Base-by-base conservation (phyloP, 1,140 invertebrate species). In the Lethrus apterus region DNA sequence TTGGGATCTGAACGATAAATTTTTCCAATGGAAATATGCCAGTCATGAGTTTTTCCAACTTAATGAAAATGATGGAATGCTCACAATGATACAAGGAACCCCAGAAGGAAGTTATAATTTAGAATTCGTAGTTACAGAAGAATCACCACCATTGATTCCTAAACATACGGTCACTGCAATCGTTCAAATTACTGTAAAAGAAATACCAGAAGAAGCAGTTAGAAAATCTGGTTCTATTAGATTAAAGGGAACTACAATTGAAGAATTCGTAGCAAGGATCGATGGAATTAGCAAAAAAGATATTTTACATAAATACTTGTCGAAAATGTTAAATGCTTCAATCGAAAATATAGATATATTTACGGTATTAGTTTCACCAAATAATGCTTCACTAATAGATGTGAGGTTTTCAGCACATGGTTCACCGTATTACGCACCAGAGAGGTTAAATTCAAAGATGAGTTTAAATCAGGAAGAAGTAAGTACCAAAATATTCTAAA, bases 1-100 rank as follows among this genome's bases (percentile, higher is more conserved):
- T 63, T 95, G 91, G 90, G 93, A 97, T 69, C 67, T 93, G 30
- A 77, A 79, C 0, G 90, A 96, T 61, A 97, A 97, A 69, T 62
- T 71, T 1, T 97, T 93, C 54, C 65, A 68, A 8, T 89, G 84
- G 84, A 65, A 68, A 23, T 58, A 62, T 21, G 59, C 62, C 1
- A 55, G 66, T 11, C 67, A 77, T 51, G 67, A 77, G 0, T 70
- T 79, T 44, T 91, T 90, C 62, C 65, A 72, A 2, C 69, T 93
- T 1, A 75, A 88, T 30, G 35, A 50, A 4, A 72, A 77, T 38
- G 84, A 77, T 4, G 92, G 91, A 3, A 86, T 87, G 79, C 89
- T 95, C 23, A 90, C 81, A 0, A 83, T 93, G 80, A 68, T 77
- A 7, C 69, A 78, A 5, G 79, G 78, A 3, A 84, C 83, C 0